Base-by-base conservation (phyloP, 1,140 invertebrate species). In the Drosophila baimaii region DNA sequence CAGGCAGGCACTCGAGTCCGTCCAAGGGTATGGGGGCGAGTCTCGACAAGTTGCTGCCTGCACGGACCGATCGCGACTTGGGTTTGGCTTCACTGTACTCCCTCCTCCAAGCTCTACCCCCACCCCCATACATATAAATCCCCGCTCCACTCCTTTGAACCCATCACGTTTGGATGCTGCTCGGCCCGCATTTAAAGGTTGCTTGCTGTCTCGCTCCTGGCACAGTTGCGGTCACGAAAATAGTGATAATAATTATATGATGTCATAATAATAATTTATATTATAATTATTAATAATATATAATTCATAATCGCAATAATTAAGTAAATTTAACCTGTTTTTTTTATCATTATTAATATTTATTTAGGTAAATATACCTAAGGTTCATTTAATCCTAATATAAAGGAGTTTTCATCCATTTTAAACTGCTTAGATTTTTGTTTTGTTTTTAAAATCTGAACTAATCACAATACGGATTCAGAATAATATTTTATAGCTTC, bases 31-130 rank as follows among this genome's bases (percentile, higher is more conserved):
- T 47, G 63, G 54, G 74, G 51, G 41, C 65, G 65, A 66, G 65
- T 65, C 75, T 83, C 77, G 84, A 89, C 84, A 89, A 89, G 84
- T 89, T 89, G 79, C 69, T 88, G 80, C 80, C 79, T 84, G 84
- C 80, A 86, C 82, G 78, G 76, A 70, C 37, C 64, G 65, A 70
- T 78, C 59, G 69, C 57, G 62, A 79, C 57, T 77, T 81, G 78
- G 72, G 78, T 59, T 80, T 63, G 77, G 77, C 46, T 79, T 43
- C 46, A 44, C 54, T 47, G 27, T 66, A 69, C 43, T 64, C 61
- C 65, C 65, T 49, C 43, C 19, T 49, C 43, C 19, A 68, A 49
- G 10, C 33, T 8, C 35, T 27, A 33, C 12, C 43, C 39, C 65
- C 21, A n/a, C 43, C 39, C 76, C 56, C 35, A 49, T 25, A 9